A percentile compares a stretch with the other conserved stretches of the same genome.
Evolutionary conservation across 2,888 invertebrate species (phyloP).

Genomic region (Diploptera punctata): DNA sequence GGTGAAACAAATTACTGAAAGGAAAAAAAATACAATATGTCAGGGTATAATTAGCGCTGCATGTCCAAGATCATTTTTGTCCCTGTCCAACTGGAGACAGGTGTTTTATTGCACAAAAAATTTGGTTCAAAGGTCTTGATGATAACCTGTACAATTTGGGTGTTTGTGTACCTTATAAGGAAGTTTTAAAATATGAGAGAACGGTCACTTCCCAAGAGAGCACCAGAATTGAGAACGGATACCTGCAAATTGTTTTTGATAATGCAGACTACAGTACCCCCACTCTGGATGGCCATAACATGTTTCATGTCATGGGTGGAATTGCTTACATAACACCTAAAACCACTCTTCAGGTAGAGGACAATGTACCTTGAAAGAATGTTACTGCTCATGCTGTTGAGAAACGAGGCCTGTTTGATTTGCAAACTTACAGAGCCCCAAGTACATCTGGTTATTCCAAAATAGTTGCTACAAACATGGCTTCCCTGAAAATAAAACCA

Average conservation of each 20-base stretch:
- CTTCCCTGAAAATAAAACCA: constrained; percentile 3
- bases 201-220: no score
- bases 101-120: neutral
- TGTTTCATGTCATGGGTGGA: constrained; percentile 46
- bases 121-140: neutral
- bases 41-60: no score
- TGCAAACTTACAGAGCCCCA: neutral
- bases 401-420: neutral
- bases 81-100: neutral
- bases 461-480: neutral
- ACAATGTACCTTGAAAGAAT: neutral
- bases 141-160: neutral
- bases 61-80: constrained; percentile 1
- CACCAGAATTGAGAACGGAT: no score
- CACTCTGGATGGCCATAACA: constrained; percentile 44
- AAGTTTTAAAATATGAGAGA: no score
- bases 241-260: constrained; percentile 44
- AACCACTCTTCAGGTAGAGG: neutral
- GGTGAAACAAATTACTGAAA: no score
- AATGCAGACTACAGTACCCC: constrained; percentile 44
- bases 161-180: neutral
- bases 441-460: neutral
- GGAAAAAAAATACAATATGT: no score
- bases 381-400: neutral
- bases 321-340: constrained; percentile 41